These are phyloP conservation scores for Archilochus colubris DNA, from an alignment of 2,113 vertebrate species.

Conservation along the genomic window DNA sequence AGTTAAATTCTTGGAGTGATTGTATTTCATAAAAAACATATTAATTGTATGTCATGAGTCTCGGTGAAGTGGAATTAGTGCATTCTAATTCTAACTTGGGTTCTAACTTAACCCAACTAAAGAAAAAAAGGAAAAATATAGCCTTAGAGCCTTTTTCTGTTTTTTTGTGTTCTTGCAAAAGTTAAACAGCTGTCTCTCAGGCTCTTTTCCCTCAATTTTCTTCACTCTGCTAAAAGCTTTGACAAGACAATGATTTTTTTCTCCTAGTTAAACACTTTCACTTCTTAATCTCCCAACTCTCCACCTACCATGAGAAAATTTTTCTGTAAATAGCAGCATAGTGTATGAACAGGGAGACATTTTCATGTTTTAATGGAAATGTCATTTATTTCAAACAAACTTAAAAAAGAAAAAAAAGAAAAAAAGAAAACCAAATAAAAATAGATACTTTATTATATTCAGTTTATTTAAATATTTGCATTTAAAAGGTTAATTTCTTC, in stretches of 20 bases:
- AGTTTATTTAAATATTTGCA: background rate
- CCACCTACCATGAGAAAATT: background rate
- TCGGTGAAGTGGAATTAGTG: background rate
- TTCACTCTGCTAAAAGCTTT: constrained; percentile 7
- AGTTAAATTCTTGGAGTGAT: background rate
- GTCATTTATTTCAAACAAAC: background rate
- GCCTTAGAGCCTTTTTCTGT: background rate
- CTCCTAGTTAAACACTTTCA: background rate
- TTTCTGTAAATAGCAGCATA: background rate
- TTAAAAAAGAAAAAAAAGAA: too few relatives aligned
- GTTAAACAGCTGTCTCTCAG: background rate
- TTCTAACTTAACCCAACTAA: too few relatives aligned
- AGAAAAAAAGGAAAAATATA: background rate
- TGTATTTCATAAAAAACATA: background rate
- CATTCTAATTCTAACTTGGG: background rate
- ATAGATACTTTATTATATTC: background rate
- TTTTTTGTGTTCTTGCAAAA: background rate
- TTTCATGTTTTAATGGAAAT: background rate
- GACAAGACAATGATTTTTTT: background rate
- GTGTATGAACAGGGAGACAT: background rate
- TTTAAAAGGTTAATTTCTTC: background rate
- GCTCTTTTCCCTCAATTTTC: background rate
- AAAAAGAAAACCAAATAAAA: background rate
- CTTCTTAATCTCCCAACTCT: background rate
- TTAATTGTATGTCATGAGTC: background rate